Evolutionary conservation across 2,113 vertebrate species (phyloP), one percentile per base, ranked within the genome.

Genomic region (Ariopsis seemanni): DNA sequence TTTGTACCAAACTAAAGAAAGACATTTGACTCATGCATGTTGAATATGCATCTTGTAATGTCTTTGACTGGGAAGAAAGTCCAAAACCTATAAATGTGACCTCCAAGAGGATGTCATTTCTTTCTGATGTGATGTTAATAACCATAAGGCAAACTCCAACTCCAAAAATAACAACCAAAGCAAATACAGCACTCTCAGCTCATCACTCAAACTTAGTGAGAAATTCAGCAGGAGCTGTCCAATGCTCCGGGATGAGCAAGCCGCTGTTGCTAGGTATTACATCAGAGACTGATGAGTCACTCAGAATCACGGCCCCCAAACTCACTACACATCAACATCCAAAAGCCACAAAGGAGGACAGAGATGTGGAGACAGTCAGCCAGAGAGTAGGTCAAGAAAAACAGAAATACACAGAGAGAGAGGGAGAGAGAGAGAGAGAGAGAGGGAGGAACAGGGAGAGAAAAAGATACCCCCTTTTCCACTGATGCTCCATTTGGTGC

Each of bases 221-320:
- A 92, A 91, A 93, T 93, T 94, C 84, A 77, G 85, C 67, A 71
- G 69, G 63, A 25, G 88, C 57, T 84, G 55, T 53, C 60, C 48
- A 63, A 60, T 62, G 50, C 83, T 87, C 22, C 30, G 42, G 88
- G 91, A 93, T 92, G 92, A 94, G 91, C 87, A 89, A 90, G 91
- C 50, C 80, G 83, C 88, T 71, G 88, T 93, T 95, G 90, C 93
- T 92, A 82, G 1, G 83, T 93, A 93, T 93, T 92, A 94, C 95
- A 95, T 93, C 95, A 94, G 58, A 80, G 89, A 72, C 34, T 63
- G 92, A 92, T 90, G 92, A 96, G 93, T 94, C 94, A 92, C 88
- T 92, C 77, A 71, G 90, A 89, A 79, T 83, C 80, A 75, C 55
- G n/a, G 69, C 22, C 30, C 86, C 74, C 53, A 72, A 87, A 80